These are phyloP conservation scores for Andrena flavipes DNA, from an alignment of 2,888 invertebrate genomes.

Conservation along the genomic window DNA sequence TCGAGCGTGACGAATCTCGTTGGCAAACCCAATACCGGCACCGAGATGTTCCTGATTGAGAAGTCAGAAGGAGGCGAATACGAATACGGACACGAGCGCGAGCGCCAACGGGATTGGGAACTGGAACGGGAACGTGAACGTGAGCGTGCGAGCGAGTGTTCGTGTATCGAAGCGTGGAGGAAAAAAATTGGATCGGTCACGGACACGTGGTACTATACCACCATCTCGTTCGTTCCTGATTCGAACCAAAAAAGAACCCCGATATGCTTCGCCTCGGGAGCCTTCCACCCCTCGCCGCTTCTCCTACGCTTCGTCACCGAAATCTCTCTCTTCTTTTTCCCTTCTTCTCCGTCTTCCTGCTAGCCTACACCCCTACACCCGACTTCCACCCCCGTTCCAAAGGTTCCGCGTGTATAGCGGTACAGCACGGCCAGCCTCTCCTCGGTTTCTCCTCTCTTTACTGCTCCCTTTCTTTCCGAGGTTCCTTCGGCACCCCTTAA, in stretches of 20 bases:
- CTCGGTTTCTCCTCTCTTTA: conserved; percentile 35
- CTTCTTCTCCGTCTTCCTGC: not conserved
- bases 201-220: conserved; percentile 74
- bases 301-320: conserved; percentile 5
- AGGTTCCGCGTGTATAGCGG: no score
- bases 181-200: conserved; percentile 78
- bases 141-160: conserved; percentile 33
- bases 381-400: not conserved
- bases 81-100: conserved; percentile 3
- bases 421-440: not conserved
- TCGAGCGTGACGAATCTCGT: conserved; percentile 69
- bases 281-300: conserved; percentile 8
- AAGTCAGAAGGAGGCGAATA: conserved; percentile 59
- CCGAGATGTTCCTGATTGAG: conserved; percentile 68
- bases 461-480: conserved; percentile 47
- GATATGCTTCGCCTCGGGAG: conserved; percentile 30
- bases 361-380: not conserved
- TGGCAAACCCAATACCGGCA: conserved; percentile 66
- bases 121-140: not conserved
- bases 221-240: conserved; percentile 52
- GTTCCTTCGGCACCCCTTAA: conserved; percentile 51
- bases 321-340: not conserved
- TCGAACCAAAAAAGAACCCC: conserved; percentile 65
- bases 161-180: conserved; percentile 59
- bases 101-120: not conserved